Evolutionary conservation across 1,140 invertebrate species (phyloP).

Genomic region (Euschistus heros): DNA sequence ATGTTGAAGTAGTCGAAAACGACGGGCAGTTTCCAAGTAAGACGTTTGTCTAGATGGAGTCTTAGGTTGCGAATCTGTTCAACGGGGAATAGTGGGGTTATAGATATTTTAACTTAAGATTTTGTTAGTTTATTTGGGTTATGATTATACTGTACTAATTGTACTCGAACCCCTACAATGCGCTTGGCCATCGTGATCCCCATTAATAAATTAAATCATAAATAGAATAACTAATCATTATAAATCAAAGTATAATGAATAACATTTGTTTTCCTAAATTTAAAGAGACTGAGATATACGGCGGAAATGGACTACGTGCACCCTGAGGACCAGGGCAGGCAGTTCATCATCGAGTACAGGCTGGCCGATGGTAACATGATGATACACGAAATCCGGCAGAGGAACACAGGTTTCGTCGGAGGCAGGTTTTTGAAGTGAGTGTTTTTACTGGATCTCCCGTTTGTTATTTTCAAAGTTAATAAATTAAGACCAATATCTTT

Average conservation of each 20-base stretch:
- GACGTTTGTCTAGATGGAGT: too few relatives aligned
- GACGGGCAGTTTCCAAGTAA: too few relatives aligned
- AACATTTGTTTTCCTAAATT: not conserved
- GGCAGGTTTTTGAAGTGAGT: conserved; percentile 52
- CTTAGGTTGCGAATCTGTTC: too few relatives aligned
- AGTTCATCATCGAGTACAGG: conserved; percentile 55
- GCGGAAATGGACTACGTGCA: conserved; percentile 52
- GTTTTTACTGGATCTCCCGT: not conserved
- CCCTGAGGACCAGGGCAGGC: conserved; percentile 51
- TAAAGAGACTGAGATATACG: conserved; percentile 47
- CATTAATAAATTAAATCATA: not conserved
- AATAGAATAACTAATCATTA: too few relatives aligned
- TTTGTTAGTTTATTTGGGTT: too few relatives aligned
- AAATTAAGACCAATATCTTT: too few relatives aligned
- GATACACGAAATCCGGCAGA: conserved; percentile 47
- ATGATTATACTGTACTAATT: too few relatives aligned
- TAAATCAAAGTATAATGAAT: conserved; percentile 4
- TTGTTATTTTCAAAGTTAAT: too few relatives aligned
- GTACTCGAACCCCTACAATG: too few relatives aligned
- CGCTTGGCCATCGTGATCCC: not conserved
- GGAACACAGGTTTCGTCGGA: conserved; percentile 54
- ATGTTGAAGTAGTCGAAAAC: too few relatives aligned
- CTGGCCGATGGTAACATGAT: conserved; percentile 49
- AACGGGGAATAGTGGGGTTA: too few relatives aligned
- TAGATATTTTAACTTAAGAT: too few relatives aligned